Evolutionary conservation across 2,888 invertebrate species (phyloP).

Genomic region (Lochmaea capreae): DNA sequence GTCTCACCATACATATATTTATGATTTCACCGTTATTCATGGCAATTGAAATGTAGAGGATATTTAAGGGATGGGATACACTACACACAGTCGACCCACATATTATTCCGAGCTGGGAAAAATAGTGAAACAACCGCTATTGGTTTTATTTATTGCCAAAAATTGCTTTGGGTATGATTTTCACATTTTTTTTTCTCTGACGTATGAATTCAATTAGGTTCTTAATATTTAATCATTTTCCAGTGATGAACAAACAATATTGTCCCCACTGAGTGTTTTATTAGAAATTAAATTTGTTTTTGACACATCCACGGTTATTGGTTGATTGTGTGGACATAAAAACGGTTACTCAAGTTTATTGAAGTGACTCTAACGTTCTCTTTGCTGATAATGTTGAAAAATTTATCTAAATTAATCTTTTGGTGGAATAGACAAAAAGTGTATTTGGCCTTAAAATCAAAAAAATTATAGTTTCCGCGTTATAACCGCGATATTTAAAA

Average conservation of each 20-base stretch:
- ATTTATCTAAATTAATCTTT: too few species aligned
- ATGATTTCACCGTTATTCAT: constrained; percentile 56
- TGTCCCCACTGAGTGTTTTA: too few species aligned
- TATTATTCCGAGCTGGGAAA: neutral
- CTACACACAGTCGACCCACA: neutral
- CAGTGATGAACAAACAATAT: neutral
- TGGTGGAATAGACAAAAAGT: too few species aligned
- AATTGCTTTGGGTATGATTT: neutral
- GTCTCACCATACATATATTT: constrained; percentile 45
- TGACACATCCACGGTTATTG: too few species aligned
- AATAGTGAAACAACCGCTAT: neutral
- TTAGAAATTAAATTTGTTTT: too few species aligned
- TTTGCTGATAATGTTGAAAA: too few species aligned
- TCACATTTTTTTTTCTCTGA: neutral
- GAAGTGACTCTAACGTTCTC: too few species aligned
- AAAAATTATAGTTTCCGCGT: too few species aligned
- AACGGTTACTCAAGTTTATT: too few species aligned
- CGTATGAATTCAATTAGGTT: neutral
- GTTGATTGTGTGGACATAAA: too few species aligned
- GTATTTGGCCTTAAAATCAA: too few species aligned
- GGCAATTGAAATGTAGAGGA: constrained; percentile 52
- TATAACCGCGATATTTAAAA: too few species aligned
- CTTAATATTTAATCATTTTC: neutral
- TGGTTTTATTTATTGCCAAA: neutral
- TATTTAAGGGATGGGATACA: constrained; percentile 26